Evolutionary conservation across 1,140 invertebrate genomes (phyloP), one percentile per base, ranked within the genome.

Genomic region (Triops cancriformis): DNA sequence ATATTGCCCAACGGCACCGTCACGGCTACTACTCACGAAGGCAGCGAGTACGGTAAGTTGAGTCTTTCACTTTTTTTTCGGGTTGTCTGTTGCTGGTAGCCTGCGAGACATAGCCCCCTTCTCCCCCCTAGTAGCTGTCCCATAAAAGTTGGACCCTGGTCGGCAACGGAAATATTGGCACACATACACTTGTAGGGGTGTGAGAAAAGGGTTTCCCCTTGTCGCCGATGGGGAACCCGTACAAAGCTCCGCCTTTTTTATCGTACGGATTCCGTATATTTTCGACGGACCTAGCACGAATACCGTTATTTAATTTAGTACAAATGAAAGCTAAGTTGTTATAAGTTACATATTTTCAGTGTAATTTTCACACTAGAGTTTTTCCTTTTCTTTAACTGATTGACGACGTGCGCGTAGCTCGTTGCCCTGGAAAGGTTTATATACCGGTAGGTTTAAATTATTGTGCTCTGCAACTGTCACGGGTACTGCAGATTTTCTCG

Each of bases 1-100:
- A 76, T 72, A 28, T 76, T 79, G 26, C 78, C 78, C 72, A 76
- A 79, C 41, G 78, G 78, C 11, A 79, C 78, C 23, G 78, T 79
- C 72, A 72, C 73, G 26, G 78, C 64, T 12, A 79, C 78, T 37
- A 72, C 27, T 28, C 42, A 79, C 7, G 51, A 73, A 26, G 42
- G 64, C 76, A 76, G 51, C 43, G 72, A 72, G 42, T 79, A 64
- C 26, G 64, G 78, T 79, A 73, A 79, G 78, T 79, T 18, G 14
- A 64, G 14, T 18, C 51, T 64, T 64, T 37, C 2, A 37, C 31
- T 37, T 64, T 64, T 64, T n/a, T 64, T 64, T 64, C 14, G 10
- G 14, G 43, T 45, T 23, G 51, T 10, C 9, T 37, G 7, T 37
- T 37, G 31, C n/a, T n/a, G n/a, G n/a, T 23, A n/a, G 51, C 51